These are phyloP conservation scores for Zeus faber DNA, from an alignment of 2,113 vertebrate species.

Conservation along the genomic window DNA sequence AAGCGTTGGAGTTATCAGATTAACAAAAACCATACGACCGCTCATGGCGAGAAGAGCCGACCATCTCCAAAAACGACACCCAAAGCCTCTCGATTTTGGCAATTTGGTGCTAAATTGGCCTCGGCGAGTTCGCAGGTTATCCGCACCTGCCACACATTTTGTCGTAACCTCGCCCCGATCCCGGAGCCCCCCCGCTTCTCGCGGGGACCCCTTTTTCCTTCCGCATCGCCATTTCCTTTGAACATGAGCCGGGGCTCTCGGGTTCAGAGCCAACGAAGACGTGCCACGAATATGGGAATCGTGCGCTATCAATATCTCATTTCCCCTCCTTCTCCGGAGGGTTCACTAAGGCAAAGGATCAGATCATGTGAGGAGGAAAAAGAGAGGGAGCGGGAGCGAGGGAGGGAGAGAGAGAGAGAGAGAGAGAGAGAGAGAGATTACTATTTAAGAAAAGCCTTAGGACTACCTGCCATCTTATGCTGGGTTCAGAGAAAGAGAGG, in stretches of 20 bases:
- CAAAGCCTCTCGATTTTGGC: no score
- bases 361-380: slow-evolving; percentile 9
- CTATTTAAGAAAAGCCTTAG: slow-evolving; percentile 19
- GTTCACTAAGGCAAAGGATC: slow-evolving; percentile 34
- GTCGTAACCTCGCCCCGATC: no score
- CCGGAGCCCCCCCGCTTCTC: no score
- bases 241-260: slow-evolving; percentile 22
- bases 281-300: slow-evolving; percentile 38
- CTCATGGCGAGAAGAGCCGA: no score
- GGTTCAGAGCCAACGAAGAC: slow-evolving; percentile 27
- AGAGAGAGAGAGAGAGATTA: slow-evolving; percentile 31
- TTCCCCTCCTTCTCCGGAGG: slow-evolving; percentile 39
- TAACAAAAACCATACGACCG: no score
- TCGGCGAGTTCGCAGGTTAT: no score
- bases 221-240: slow-evolving; percentile 5
- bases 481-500: slow-evolving; percentile 1
- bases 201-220: slow-evolving; percentile 1
- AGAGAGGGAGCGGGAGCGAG: slow-evolving; percentile 3
- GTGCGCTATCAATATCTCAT: slow-evolving; percentile 44
- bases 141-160: no score
- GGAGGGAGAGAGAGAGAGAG: slow-evolving; percentile 20
- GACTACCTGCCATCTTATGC: slow-evolving; percentile 9
- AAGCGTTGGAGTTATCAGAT: no score
- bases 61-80: no score
- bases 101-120: no score